phyloP scores from a whole-genome alignment of 2,113 vertebrate species.

The Hemibagrus wyckioides region DNA sequence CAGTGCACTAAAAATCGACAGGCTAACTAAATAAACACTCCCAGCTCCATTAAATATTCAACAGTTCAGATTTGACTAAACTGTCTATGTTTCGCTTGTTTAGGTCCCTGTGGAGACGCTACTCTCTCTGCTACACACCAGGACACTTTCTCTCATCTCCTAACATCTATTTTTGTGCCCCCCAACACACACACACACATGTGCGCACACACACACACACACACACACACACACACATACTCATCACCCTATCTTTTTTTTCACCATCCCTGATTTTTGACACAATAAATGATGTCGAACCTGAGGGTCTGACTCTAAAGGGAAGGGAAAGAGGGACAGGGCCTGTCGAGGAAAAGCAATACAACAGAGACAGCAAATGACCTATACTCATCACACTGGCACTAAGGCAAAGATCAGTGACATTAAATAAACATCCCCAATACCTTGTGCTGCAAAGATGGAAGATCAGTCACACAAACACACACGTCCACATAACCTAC shows the following conservation, averaged over 20 bases:
- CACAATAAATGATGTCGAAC: constrained; percentile 75
- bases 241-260: constrained; percentile 42
- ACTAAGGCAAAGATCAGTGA: constrained; percentile 70
- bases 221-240: neutral
- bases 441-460: constrained; percentile 53
- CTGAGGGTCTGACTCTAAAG: constrained; percentile 73
- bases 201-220: neutral
- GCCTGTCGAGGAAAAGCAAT: constrained; percentile 71
- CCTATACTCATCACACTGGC: constrained; percentile 73
- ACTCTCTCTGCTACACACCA: constrained; percentile 66
- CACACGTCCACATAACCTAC: constrained; percentile 30
- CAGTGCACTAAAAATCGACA: constrained; percentile 99
- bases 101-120: constrained; percentile 61
- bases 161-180: constrained; percentile 30
- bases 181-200: neutral
- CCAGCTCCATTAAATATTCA: constrained; percentile 99
- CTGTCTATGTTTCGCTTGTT: constrained; percentile 52
- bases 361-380: constrained; percentile 76
- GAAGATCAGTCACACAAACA: constrained; percentile 51
- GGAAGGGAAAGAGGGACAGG: constrained; percentile 57
- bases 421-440: constrained; percentile 68
- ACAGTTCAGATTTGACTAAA: constrained; percentile 93
- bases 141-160: constrained; percentile 49
- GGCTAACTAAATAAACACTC: constrained; percentile 97
- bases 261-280: constrained; percentile 69